These are phyloP conservation scores for Lasioglossum oenotherae DNA, from an alignment of 2,888 invertebrate genomes.

Conservation along the genomic window DNA sequence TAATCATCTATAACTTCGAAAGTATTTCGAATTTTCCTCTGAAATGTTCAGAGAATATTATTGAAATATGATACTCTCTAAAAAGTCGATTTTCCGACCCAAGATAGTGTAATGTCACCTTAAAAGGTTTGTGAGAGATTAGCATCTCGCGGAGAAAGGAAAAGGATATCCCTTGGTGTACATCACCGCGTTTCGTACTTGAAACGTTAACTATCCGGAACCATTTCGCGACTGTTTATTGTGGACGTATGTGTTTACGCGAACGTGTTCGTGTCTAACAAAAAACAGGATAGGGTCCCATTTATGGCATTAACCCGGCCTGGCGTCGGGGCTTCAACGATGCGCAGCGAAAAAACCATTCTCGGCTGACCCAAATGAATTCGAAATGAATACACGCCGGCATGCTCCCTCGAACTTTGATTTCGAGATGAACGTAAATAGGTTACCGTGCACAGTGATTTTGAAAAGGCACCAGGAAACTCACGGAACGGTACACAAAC, in stretches of 20 bases:
- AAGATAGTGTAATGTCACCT: no score
- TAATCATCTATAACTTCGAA: no score
- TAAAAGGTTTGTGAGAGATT: background rate
- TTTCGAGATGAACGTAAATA: conserved; percentile 15
- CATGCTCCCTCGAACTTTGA: conserved; percentile 4
- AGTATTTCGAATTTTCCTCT: no score
- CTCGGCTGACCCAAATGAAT: conserved; percentile 37
- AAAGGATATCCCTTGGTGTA: background rate
- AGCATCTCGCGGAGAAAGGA: background rate
- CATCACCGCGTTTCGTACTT: background rate
- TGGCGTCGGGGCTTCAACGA: conserved; percentile 4
- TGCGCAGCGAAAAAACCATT: conserved; percentile 13
- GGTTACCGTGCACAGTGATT: conserved; percentile 10
- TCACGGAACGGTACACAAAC: background rate
- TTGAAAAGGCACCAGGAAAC: background rate
- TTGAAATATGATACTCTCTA: no score
- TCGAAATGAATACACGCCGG: conserved; percentile 13
- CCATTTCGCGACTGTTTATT: background rate
- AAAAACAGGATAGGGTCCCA: conserved; percentile 26
- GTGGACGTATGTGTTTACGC: background rate
- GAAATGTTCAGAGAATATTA: no score
- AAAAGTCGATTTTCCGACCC: no score
- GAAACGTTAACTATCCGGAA: conserved; percentile 6
- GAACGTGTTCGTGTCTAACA: conserved; percentile 2
- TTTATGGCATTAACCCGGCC: conserved; percentile 9